Percentiles rank a stretch among this genome's conserved stretches.
phyloP scores from a whole-genome alignment of 2,888 invertebrate genomes.

The Vanessa cardui region DNA sequence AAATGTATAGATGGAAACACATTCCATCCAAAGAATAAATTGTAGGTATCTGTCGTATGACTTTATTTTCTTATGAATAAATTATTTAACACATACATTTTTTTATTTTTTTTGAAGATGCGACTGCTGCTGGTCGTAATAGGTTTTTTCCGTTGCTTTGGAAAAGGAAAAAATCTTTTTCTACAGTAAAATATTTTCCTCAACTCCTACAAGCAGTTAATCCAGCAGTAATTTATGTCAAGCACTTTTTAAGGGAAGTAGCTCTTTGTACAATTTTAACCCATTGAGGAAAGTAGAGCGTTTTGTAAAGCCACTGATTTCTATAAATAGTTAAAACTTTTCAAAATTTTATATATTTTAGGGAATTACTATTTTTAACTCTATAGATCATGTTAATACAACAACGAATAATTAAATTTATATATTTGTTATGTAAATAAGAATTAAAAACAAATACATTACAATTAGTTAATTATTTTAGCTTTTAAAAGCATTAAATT shows the following conservation, averaged over 20 bases:
- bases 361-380: neutral
- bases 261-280: conserved; percentile 38
- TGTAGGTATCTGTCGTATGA: too few species aligned
- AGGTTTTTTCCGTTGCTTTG: neutral
- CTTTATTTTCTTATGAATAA: too few species aligned
- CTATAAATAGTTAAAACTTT: conserved; percentile 17
- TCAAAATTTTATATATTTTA: neutral
- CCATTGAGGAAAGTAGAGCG: conserved; percentile 33
- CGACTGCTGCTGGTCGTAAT: neutral
- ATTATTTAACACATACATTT: neutral
- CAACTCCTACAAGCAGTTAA: conserved; percentile 32
- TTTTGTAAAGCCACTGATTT: conserved; percentile 22
- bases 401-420: too few species aligned
- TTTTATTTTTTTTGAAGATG: neutral
- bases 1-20: neutral
- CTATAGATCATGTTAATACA: too few species aligned
- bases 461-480: too few species aligned
- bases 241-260: conserved; percentile 35
- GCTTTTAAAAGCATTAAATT: too few species aligned
- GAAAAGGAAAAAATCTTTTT: conserved; percentile 18
- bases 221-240: conserved; percentile 35
- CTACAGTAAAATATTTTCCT: conserved; percentile 28
- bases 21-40: neutral
- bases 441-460: too few species aligned
- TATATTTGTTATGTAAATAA: too few species aligned